Conservation (phyloP, 53 echinoderm and acorn worm genomes). For the Hippasteria phrygiana region DNA sequence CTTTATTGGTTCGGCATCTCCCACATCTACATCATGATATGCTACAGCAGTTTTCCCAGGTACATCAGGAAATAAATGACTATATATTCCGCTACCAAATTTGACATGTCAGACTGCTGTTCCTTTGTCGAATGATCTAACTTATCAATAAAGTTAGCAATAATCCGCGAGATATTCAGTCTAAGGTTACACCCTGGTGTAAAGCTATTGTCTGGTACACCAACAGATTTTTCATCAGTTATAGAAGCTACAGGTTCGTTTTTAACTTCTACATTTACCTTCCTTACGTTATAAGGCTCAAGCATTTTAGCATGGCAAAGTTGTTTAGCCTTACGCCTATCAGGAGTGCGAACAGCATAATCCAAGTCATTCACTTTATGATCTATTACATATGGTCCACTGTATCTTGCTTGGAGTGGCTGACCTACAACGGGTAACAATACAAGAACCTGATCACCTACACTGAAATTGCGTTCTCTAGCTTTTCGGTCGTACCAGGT, state of each 20-base stretch:
- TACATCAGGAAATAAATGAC: slow-evolving; percentile 16
- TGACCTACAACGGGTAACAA: slow-evolving; percentile 62
- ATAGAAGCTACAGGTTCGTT: not conserved
- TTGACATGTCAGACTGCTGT: not conserved
- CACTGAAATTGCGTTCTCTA: slow-evolving; percentile 55
- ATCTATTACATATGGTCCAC: slow-evolving; percentile 60
- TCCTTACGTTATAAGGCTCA: slow-evolving; percentile 43
- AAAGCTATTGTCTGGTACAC: not conserved
- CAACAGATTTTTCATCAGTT: not conserved
- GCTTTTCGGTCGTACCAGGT: slow-evolving; percentile 61
- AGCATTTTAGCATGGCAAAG: slow-evolving; percentile 79
- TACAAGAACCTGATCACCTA: slow-evolving; percentile 68
- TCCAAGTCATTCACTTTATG: slow-evolving; percentile 57
- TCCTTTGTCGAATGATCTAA: not conserved
- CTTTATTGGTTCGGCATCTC: slow-evolving; percentile 55
- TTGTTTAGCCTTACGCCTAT: slow-evolving; percentile 52
- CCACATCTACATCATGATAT: slow-evolving; percentile 68
- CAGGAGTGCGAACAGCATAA: slow-evolving; percentile 64
- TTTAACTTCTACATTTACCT: not conserved
- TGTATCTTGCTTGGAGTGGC: slow-evolving; percentile 47
- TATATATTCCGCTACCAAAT: not conserved
- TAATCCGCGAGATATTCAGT: not conserved
- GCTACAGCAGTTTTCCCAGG: slow-evolving; percentile 30
- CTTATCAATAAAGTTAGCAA: not conserved
- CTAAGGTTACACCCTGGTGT: not conserved